These are phyloP conservation scores for Ibycter americanus DNA, from an alignment of 2,797 vertebrate species.

Conservation along the genomic window DNA sequence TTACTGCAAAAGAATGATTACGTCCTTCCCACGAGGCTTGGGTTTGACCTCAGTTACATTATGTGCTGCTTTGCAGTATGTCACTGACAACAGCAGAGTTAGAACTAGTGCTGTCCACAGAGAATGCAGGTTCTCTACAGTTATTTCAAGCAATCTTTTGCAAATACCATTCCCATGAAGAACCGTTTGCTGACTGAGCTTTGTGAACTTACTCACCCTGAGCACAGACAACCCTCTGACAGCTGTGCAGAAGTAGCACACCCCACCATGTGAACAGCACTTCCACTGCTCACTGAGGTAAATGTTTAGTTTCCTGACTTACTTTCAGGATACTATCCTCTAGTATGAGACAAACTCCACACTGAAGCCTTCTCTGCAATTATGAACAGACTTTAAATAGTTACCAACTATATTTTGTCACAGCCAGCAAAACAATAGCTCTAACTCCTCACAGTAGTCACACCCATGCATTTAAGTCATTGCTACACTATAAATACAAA, in stretches of 20 bases:
- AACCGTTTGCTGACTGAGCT: not conserved
- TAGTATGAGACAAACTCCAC: not conserved
- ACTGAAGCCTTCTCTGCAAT: not conserved
- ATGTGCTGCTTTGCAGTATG: not conserved
- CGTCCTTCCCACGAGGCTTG: not conserved
- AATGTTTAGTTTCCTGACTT: not conserved
- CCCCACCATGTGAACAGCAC: accelerated
- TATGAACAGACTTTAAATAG: not conserved
- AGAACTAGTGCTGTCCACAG: not conserved
- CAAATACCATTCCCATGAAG: not conserved
- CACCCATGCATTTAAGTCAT: not conserved
- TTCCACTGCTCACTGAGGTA: not conserved
- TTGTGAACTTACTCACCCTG: not conserved
- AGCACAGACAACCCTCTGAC: not conserved
- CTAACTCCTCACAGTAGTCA: not conserved
- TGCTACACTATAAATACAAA: not conserved
- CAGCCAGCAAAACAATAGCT: not conserved
- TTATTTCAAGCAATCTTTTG: not conserved
- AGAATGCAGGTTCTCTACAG: not conserved
- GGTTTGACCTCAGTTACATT: not conserved
- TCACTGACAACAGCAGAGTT: not conserved
- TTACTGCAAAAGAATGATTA: not conserved
- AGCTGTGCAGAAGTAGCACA: accelerated
- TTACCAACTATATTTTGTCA: not conserved
- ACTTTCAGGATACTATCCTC: not conserved